Evolutionary conservation across 2,113 vertebrate genomes (phyloP).

Genomic region (zebrafish (Danio rerio)): GRCz12tu NC_133186.1:29800001-29800500

Average conservation of each 20-base stretch:
- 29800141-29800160: constrained; percentile 75
- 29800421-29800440: constrained; percentile 52
- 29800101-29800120: constrained; percentile 82
- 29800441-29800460: constrained; percentile 50
- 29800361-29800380: constrained; percentile 64
- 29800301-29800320: constrained; percentile 65
- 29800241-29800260: constrained; percentile 70
- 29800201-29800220: constrained; percentile 63
- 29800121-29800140: constrained; percentile 72
- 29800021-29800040: constrained; percentile 98
- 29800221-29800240: constrained; percentile 63
- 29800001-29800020: constrained; percentile 98
- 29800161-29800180: constrained; percentile 74
- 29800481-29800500: constrained; percentile 41
- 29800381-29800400: constrained; percentile 55
- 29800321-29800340: constrained; percentile 72
- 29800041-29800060: constrained; percentile 97
- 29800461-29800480: constrained; percentile 42
- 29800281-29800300: constrained; percentile 80
- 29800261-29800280: constrained; percentile 79
- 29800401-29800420: constrained; percentile 63
- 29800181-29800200: constrained; percentile 70
- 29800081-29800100: constrained; percentile 97
- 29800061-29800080: constrained; percentile 98
- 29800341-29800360: constrained; percentile 77